A percentile compares a stretch with the other conserved stretches of the same genome.
Evolutionary conservation across 2,113 vertebrate genomes (phyloP).

Genomic region (Maccullochella peelii): DNA sequence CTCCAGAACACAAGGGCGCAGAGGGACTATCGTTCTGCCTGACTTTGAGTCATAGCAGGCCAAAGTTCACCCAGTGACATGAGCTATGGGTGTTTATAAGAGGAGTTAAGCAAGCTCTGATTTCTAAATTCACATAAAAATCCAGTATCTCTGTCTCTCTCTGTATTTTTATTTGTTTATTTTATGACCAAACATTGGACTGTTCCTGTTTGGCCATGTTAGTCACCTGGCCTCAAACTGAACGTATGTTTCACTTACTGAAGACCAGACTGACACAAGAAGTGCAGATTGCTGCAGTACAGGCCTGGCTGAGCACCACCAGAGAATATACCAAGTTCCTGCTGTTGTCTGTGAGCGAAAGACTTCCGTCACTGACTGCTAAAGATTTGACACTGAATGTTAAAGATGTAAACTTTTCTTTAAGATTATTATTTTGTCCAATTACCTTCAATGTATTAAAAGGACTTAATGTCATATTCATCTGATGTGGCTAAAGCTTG

Average conservation of each 20-base stretch:
- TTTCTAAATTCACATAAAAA: background rate
- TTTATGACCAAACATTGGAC: background rate
- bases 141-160: background rate
- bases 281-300: background rate
- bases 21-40: slow-evolving; percentile 6
- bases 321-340: background rate
- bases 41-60: background rate
- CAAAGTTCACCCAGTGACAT: slow-evolving; percentile 13
- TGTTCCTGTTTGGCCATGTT: background rate
- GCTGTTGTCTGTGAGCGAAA: background rate
- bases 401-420: background rate
- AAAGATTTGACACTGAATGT: background rate
- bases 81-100: slow-evolving; percentile 7
- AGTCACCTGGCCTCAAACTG: background rate
- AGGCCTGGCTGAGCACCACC: background rate
- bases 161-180: background rate
- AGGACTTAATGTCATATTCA: background rate
- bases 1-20: background rate
- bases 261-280: background rate
- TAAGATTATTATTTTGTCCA: background rate
- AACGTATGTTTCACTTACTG: background rate
- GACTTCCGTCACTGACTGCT: background rate
- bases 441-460: background rate
- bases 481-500: background rate
- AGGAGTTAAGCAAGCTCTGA: background rate